Base-by-base conservation (phyloP, 2,113 vertebrate species). In the Scalopus aquaticus region DNA sequence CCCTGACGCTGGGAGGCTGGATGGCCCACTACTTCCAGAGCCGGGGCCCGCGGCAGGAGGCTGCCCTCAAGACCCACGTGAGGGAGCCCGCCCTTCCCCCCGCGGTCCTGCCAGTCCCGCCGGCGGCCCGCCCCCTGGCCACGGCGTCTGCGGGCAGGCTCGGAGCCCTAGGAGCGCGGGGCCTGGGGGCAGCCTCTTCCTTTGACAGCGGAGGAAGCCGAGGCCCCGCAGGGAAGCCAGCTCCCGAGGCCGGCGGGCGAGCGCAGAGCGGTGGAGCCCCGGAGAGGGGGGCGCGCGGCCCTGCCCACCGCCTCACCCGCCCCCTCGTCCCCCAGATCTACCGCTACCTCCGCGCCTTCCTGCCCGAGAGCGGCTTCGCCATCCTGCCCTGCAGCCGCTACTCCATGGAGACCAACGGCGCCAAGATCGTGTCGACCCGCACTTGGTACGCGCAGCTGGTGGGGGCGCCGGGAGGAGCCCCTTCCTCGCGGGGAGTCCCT, bases 321-420 rank as follows among this genome's bases (percentile, higher is more conserved):
- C 77, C 92, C 44, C 56, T 42, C 37, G 16, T 51, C 44, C 44
- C 73, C 44, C 95, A 99, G 99, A 98, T 99, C 79, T 99, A 98
- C 90, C 98, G 99, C 77, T 99, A 99, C 98, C 98, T 99, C 96
- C 98, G 98, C 76, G 99, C 99, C 96, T 99, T 99, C 97, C 98
- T 99, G 90, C 98, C 99, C 28, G 99, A 99, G 84, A 99, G 99
- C 3, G 99, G 99, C 35, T 98, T 99, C 93, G 97, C 98, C 93
- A 99, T 99, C 51, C 98, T 99, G 90, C 98, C 99, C 62, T 99
- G 99, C 89, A 98, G 98, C 93, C 98, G 99, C 89, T 99, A 99
- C 96, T 99, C 99, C 35, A 98, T 99, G 74, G 99, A 99, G 98
- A 99, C 98, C 30, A 99, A 99, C 1, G 99, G 99, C 77, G 99